Evolutionary conservation across 1,140 invertebrate species (phyloP), one percentile per base, ranked within the genome.

Genomic region (Melanaphis sacchari): DNA sequence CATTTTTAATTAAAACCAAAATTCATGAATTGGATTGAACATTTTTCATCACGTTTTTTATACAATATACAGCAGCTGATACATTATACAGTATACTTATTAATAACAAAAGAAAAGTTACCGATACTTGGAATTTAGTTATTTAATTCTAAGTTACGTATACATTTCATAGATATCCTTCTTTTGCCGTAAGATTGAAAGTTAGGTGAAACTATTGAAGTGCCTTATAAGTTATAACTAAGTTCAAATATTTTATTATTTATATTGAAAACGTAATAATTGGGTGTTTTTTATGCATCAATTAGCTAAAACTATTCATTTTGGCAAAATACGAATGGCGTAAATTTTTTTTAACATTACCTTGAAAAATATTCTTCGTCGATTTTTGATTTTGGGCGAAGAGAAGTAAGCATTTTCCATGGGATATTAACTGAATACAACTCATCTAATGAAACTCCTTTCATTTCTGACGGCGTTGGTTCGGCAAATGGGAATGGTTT

Each of bases 311-410:
- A 76, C 4, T 18, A 76, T n/a, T 76, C n/a, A 18, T n/a, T 18
- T 5, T 5, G 8, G 15, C 0, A 76, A 76, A 76, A 76, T 76
- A 15, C 59, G 21, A 66, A 18, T 0, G 11, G 22, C 5, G 31
- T 66, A 15, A 76, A 18, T n/a, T n/a, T n/a, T n/a, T 76, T n/a
- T n/a, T 21, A 15, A 81, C 0, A 1, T 59, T 95, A 97, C 97
- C 97, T 97, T 54, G 97, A 97, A 95, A 98, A 98, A 95, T 97
- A 97, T 94, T 98, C 98, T 95, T 98, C 98, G 94, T 99, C 98
- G 18, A 97, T 95, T 94, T 97, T 97, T 6, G 96, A 96, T 94
- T 98, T 98, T 0, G 98, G 98, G 94, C 98, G 95, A 24, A 98
- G 94, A 24, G 97, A 97, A 18, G 98, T 99, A 18, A 99, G 95